These are phyloP conservation scores for Choristoneura rosaceana DNA, from an alignment of 2,888 invertebrate species.

Conservation along the genomic window DNA sequence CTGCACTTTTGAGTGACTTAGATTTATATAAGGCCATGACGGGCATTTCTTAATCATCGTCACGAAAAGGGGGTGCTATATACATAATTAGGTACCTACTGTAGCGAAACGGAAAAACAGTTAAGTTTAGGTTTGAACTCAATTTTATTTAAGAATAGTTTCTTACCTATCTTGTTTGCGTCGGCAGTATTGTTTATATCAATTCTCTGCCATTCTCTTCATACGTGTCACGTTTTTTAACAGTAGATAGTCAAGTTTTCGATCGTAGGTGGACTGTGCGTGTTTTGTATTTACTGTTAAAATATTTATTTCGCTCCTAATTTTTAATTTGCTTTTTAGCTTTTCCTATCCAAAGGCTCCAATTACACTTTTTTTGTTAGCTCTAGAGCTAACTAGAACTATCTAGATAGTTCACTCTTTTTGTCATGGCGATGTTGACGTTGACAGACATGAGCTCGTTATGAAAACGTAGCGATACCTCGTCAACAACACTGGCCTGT, in stretches of 20 bases:
- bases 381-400: too few relatives aligned
- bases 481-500: slow-evolving; percentile 4
- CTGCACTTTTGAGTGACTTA: neutral
- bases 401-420: neutral
- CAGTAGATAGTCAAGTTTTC: neutral
- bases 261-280: neutral
- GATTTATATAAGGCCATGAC: neutral
- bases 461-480: neutral
- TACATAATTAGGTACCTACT: neutral
- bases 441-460: neutral
- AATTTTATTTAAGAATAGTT: neutral
- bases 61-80: neutral
- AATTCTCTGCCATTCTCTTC: neutral
- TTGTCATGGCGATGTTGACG: slow-evolving; percentile 4
- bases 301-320: neutral
- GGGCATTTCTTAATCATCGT: neutral
- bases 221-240: neutral
- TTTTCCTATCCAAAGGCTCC: neutral
- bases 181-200: neutral
- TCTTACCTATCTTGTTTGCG: neutral
- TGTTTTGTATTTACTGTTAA: neutral
- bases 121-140: neutral
- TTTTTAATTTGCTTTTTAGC: slow-evolving; percentile 31
- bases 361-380: neutral
- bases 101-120: neutral